Conservation (phyloP, 2,113 vertebrate species). For the Epinephelus fuscoguttatus region DNA sequence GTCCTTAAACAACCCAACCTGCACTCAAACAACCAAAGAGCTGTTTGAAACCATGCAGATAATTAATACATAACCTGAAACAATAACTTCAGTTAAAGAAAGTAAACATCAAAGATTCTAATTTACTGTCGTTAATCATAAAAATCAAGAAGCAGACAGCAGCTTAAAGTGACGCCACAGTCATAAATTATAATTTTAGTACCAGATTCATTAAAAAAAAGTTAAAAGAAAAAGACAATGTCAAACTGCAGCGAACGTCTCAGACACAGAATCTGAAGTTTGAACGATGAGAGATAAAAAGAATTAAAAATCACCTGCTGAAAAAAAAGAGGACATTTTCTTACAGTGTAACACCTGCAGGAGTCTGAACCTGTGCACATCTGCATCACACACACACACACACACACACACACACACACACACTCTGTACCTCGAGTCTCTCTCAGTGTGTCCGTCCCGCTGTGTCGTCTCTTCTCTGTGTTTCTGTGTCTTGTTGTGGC, state of each 20-base stretch:
- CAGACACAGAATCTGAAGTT: too few relatives aligned
- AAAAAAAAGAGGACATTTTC: background rate
- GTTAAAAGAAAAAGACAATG: background rate
- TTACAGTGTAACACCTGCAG: conserved; percentile 13
- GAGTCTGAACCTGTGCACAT: conserved; percentile 25
- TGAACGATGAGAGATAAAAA: too few relatives aligned
- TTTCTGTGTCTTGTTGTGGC: conserved; percentile 44
- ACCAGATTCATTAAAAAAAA: background rate
- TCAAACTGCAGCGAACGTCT: too few relatives aligned
- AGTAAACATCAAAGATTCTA: too few relatives aligned
- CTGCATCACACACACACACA: conserved; percentile 34
- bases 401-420: conserved; percentile 24
- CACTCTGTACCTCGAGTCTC: conserved; percentile 47
- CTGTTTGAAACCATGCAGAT: too few relatives aligned
- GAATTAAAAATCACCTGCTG: background rate
- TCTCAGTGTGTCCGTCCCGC: conserved; percentile 11
- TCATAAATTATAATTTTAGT: background rate
- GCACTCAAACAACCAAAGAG: background rate
- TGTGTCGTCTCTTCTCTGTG: conserved; percentile 38
- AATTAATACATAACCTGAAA: background rate
- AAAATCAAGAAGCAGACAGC: background rate
- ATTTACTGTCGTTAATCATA: background rate
- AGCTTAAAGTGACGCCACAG: background rate
- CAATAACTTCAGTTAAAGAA: too few relatives aligned
- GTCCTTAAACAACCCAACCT: background rate